Conservation (phyloP, 1,140 invertebrate species). For the Lepidurus arcticus region DNA sequence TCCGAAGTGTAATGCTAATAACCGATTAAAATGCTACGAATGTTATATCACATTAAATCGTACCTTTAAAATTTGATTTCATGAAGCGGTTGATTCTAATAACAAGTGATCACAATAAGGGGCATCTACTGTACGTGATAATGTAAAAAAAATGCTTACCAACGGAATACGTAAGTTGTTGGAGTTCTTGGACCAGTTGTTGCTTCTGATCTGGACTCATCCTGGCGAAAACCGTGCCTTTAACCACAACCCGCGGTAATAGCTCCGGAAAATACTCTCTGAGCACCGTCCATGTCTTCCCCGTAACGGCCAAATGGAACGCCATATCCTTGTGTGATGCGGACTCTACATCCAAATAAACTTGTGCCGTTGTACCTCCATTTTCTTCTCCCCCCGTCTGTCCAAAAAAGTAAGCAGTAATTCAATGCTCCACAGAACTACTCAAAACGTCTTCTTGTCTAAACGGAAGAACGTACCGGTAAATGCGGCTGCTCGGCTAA, state of each 20-base stretch:
- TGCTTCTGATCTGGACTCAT: slow-evolving; percentile 96
- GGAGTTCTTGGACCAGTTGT: slow-evolving; percentile 76
- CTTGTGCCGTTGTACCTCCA: background rate
- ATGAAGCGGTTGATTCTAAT: too few species aligned
- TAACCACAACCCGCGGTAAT: slow-evolving; percentile 60
- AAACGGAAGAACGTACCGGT: background rate
- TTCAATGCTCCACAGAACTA: background rate
- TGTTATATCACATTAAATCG: too few species aligned
- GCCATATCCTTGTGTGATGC: slow-evolving; percentile 30
- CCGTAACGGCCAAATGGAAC: slow-evolving; percentile 64
- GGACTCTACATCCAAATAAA: background rate
- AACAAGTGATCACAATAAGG: too few species aligned
- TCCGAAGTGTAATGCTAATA: too few species aligned
- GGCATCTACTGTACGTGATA: background rate
- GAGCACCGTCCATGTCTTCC: slow-evolving; percentile 63
- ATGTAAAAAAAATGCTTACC: slow-evolving; percentile 48
- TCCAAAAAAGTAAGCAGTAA: too few species aligned
- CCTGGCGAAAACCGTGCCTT: slow-evolving; percentile 82
- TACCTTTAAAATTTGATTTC: too few species aligned
- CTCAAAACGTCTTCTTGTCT: background rate
- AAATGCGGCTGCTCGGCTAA: slow-evolving; percentile 38
- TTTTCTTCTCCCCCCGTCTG: background rate
- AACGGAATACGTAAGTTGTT: slow-evolving; percentile 72
- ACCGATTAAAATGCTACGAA: too few species aligned
- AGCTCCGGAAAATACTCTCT: slow-evolving; percentile 62